Base-by-base conservation (phyloP, 2,888 invertebrate genomes). In the Heliconius ethilla region DNA sequence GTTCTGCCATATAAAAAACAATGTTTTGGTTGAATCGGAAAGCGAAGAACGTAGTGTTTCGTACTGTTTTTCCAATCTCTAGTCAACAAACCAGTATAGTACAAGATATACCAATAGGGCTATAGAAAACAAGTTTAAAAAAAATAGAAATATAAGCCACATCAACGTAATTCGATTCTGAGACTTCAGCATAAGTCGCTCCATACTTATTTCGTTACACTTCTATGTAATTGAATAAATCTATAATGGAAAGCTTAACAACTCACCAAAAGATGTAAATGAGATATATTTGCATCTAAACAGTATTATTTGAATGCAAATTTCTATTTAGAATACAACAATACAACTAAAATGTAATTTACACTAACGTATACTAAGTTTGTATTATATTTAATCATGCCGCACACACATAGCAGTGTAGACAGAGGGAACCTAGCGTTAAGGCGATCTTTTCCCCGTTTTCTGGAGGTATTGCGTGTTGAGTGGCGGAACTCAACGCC, bases 301-400 rank as follows among this genome's bases (percentile, higher is more conserved):
- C 59, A 59, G 25, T 59, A 72, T 59, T 59, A 25, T 59, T 72
- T 72, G 15, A 37, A 72, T 72, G 72, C 25, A 72, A 72, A 72
- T 72, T 59, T 59, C 55, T 33, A 29, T 55, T 33, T 29, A 13
- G 7, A 51, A 33, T 11, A 55, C 10, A 55, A 11, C 27, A 29
- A 29, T 27, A 45, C 27, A 70, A 51, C 11, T 51, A 51, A 22
- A 51, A 51, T 51, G 22, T 22, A 51, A 51, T 22, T 10, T 11
- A 15, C 22, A 13, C 13, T 6, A 55, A 33, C 29, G 29, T 13
- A 9, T 6, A 59, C 0, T 70, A 51, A 70, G n/a, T 7, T 70
- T 22, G 4, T 70, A 15, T 69, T 7, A 1, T n/a, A 13, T 40
- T 40, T 25, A 69, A 37, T 40, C 15, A 51, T 7, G 18, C 45